Evolutionary conservation across 2,797 vertebrate species (phyloP).

Genomic region (Cossypha niveicapilla): DNA sequence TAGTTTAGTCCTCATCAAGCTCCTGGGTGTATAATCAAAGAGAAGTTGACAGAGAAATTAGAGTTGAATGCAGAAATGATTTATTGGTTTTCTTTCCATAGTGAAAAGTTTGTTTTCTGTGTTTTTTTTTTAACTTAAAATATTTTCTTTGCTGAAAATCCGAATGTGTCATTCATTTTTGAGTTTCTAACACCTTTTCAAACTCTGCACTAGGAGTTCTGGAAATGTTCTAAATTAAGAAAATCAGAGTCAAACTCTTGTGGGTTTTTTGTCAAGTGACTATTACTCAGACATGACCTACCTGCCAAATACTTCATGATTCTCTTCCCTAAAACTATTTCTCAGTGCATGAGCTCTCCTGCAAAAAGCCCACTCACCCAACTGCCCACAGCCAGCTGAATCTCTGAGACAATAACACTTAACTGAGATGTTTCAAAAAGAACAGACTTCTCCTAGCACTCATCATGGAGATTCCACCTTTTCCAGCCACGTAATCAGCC

Average conservation of each 20-base stretch:
- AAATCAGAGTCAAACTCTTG: neutral
- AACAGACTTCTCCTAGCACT: neutral
- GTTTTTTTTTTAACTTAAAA: neutral
- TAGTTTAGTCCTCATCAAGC: neutral
- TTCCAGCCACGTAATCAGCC: neutral
- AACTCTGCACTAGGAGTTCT: neutral
- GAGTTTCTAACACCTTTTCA: neutral
- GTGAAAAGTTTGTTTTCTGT: neutral
- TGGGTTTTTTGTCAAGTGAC: neutral
- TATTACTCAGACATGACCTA: neutral
- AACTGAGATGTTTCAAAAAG: neutral
- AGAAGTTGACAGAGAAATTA: constrained; percentile 19
- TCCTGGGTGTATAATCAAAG: constrained; percentile 18
- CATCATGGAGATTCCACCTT: neutral
- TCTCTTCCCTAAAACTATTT: neutral
- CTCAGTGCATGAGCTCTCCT: neutral
- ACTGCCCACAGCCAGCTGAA: neutral
- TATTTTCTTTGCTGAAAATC: neutral
- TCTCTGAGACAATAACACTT: neutral
- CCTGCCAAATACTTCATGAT: neutral
- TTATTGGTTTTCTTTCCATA: constrained; percentile 21
- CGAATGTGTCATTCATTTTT: neutral
- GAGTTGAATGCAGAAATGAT: neutral
- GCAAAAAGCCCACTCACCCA: neutral
- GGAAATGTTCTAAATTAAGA: neutral